Evolutionary conservation across 2,797 vertebrate species (phyloP).

Genomic region (Borostomias antarcticus): DNA sequence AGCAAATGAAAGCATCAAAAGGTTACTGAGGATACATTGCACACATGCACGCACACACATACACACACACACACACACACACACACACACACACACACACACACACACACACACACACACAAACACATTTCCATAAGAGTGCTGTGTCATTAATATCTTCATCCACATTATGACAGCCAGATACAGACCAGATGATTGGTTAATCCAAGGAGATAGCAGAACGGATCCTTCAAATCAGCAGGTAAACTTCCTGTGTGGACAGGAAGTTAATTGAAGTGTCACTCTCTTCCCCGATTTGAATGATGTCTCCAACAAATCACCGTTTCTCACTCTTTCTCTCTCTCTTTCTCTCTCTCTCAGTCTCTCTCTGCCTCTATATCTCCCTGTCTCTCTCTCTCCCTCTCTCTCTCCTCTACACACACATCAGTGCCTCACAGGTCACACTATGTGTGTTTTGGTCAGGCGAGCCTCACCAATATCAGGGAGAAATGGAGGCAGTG

Average conservation of each 20-base stretch:
- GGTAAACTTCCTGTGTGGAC: conserved; percentile 74
- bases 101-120: conserved; percentile 12
- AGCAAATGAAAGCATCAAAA: no score
- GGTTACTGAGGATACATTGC: no score
- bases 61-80: conserved; percentile 21
- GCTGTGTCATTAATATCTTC: conserved; percentile 41
- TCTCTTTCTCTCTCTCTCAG: conserved; percentile 41
- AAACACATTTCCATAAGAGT: neutral
- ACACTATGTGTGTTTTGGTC: conserved; percentile 36
- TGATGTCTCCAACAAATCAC: conserved; percentile 70
- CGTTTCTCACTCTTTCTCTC: no score
- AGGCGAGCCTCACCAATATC: conserved; percentile 68
- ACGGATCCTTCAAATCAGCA: conserved; percentile 44
- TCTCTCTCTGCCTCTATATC: neutral
- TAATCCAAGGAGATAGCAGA: conserved; percentile 70
- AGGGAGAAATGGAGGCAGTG: conserved; percentile 43
- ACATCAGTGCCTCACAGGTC: neutral
- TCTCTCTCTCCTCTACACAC: neutral
- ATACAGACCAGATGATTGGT: conserved; percentile 73
- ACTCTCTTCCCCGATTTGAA: conserved; percentile 68
- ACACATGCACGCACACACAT: no score
- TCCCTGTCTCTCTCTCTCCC: neutral
- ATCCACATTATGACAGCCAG: conserved; percentile 65
- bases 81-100: neutral
- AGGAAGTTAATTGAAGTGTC: conserved; percentile 77